phyloP scores from a whole-genome alignment of 2,113 vertebrate genomes.

The Melanostigma gelatinosum region DNA sequence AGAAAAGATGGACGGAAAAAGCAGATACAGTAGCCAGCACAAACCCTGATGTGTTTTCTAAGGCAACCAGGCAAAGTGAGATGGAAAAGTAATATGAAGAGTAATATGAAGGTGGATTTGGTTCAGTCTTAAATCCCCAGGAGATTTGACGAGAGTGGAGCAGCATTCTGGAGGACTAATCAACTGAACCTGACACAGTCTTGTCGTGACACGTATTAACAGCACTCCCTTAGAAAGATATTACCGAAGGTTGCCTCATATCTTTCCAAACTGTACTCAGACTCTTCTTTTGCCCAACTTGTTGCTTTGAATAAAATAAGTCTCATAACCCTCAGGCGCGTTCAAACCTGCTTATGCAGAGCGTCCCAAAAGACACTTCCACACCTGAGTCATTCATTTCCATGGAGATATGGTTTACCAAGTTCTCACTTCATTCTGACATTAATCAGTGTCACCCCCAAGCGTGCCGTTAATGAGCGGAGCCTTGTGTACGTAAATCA shows the following conservation, averaged over 20 bases:
- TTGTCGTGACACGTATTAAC: conserved; percentile 28
- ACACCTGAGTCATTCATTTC: conserved; percentile 25
- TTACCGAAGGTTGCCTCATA: conserved; percentile 56
- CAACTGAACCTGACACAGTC: conserved; percentile 20
- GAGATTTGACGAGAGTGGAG: conserved; percentile 22
- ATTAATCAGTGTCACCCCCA: conserved; percentile 31
- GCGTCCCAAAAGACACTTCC: conserved; percentile 23
- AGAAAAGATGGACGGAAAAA: not conserved
- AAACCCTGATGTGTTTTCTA: not conserved
- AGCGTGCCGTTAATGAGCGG: conserved; percentile 29
- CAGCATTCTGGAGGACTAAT: conserved; percentile 24
- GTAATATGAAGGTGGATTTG: conserved; percentile 7
- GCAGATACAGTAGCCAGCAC: not conserved
- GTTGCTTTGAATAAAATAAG: conserved; percentile 23
- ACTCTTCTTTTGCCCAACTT: conserved; percentile 23
- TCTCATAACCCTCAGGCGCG: conserved; percentile 20
- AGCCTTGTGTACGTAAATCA: conserved; percentile 21
- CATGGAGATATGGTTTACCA: conserved; percentile 3
- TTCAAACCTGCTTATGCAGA: conserved; percentile 10
- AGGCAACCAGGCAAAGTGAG: not conserved
- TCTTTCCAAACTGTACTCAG: conserved; percentile 22
- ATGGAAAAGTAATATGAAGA: conserved; percentile 15
- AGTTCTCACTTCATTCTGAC: conserved; percentile 29
- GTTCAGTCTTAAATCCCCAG: conserved; percentile 14
- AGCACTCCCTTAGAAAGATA: conserved; percentile 32